Conservation (phyloP, 2,113 vertebrate genomes). For the Xenus cinereus region DNA sequence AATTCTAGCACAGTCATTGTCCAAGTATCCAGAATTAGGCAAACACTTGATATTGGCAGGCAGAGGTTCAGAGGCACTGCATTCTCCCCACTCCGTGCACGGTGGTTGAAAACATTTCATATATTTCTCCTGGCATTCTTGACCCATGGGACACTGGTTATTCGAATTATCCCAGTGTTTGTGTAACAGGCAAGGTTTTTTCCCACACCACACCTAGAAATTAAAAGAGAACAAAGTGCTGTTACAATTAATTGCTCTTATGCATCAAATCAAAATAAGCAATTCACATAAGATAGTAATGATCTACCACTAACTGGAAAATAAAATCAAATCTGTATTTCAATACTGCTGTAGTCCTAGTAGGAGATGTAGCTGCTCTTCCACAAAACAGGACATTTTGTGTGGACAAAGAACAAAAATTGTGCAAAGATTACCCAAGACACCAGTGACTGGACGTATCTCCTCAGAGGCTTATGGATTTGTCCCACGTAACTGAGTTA, state of each 20-base stretch:
- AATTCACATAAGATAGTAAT: not conserved
- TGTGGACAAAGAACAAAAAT: not conserved
- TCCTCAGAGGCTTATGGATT: not conserved
- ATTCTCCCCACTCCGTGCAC: slow-evolving; percentile 87
- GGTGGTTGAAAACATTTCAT: slow-evolving; percentile 87
- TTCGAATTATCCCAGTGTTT: slow-evolving; percentile 35
- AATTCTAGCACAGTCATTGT: slow-evolving; percentile 89
- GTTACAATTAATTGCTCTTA: not conserved
- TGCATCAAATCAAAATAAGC: not conserved
- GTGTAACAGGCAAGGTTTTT: slow-evolving; percentile 82
- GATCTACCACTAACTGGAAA: not conserved
- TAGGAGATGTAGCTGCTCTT: not conserved
- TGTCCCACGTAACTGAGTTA: not conserved
- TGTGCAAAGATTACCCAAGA: not conserved
- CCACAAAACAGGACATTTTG: not conserved
- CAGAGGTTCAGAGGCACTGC: slow-evolving; percentile 74
- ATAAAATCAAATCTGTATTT: not conserved
- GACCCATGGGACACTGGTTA: slow-evolving; percentile 79
- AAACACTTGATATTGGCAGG: slow-evolving; percentile 80
- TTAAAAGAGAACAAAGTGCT: not conserved
- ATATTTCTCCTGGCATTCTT: slow-evolving; percentile 80
- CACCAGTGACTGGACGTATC: not conserved
- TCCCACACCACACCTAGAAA: slow-evolving; percentile 88
- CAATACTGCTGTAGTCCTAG: not conserved
- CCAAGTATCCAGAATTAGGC: slow-evolving; percentile 84